Evolutionary conservation across 2,797 vertebrate species (phyloP), one percentile per base, ranked within the genome.

Genomic region (Mareca penelope): DNA sequence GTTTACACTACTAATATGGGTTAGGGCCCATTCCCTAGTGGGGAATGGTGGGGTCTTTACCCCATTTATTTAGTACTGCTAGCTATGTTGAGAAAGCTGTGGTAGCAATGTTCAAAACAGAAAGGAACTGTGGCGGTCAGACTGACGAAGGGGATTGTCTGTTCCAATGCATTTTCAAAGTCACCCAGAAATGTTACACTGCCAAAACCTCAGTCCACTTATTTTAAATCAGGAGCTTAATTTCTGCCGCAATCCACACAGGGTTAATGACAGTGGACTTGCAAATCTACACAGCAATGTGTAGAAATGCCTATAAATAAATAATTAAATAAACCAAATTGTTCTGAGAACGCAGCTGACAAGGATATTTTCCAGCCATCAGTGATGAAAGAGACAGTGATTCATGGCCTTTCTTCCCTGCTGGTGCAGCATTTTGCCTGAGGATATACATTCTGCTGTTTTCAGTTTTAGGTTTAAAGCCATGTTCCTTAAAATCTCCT

Each of bases 361-460:
- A 76, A 70, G 87, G 94, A 96, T 86, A 85, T 92, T 95, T 94
- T 96, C 95, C 92, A 96, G 92, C 82, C 70, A 85, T 95, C 67
- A 53, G 81, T 83, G 92, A 80, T 92, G 94, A 93, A 91, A 96
- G 89, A 95, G 90, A 69, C 60, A 88, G 56, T 96, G 80, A 95
- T 91, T 94, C 92, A 95, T 84, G 76, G 82, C 56, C 77, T 79
- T 92, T 95, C 83, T 83, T 94, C 77, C 82, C 9, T 88, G 77
- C 80, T 93, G 77, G 72, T 95, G 92, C 37, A 79, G 82, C 70
- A 81, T 85, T 95, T 89, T 96, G 92, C 94, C 90, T 40, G 65
- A 89, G 85, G 88, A 59, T 69, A 92, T 50, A 73, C 44, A 59
- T 92, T 95, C 81, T 92, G 59, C 73, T 88, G n/a, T 8, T 90